These are phyloP conservation scores for Cyclina sinensis DNA, from an alignment of 1,140 invertebrate species.

Conservation along the genomic window DNA sequence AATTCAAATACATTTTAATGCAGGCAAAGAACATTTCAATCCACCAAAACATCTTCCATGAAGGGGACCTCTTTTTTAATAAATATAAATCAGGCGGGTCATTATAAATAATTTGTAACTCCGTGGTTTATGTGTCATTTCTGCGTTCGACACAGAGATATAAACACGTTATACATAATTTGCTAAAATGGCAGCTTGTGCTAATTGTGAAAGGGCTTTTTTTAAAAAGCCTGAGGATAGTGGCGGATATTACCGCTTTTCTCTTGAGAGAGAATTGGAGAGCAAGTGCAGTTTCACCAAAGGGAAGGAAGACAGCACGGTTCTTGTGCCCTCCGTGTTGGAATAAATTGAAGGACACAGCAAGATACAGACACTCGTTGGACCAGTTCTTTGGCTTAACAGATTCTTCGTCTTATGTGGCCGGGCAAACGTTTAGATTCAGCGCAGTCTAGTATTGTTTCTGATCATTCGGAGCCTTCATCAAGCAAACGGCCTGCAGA, in stretches of 20 bases:
- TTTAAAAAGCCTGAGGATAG: not conserved
- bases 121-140: too few relatives aligned
- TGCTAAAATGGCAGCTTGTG: not conserved
- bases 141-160: too few relatives aligned
- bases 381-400: conserved; percentile 2
- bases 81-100: too few relatives aligned
- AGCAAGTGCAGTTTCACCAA: not conserved
- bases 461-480: too few relatives aligned
- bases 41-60: too few relatives aligned
- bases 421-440: too few relatives aligned
- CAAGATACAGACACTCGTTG: not conserved
- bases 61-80: too few relatives aligned
- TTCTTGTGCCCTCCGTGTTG: conserved; percentile 57
- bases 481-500: not conserved
- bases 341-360: not conserved
- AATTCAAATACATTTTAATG: too few relatives aligned
- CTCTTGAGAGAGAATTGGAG: not conserved
- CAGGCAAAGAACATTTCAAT: too few relatives aligned
- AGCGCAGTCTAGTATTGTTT: too few relatives aligned
- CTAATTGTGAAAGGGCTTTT: not conserved
- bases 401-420: not conserved
- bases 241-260: conserved; percentile 12
- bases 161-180: too few relatives aligned
- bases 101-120: too few relatives aligned
- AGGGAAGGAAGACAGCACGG: not conserved